A percentile compares a stretch with the other conserved stretches of the same genome.
Evolutionary conservation across 53 echinoderm and acorn worm species (phyloP).

Genomic region (Pentamera pediparva): DNA sequence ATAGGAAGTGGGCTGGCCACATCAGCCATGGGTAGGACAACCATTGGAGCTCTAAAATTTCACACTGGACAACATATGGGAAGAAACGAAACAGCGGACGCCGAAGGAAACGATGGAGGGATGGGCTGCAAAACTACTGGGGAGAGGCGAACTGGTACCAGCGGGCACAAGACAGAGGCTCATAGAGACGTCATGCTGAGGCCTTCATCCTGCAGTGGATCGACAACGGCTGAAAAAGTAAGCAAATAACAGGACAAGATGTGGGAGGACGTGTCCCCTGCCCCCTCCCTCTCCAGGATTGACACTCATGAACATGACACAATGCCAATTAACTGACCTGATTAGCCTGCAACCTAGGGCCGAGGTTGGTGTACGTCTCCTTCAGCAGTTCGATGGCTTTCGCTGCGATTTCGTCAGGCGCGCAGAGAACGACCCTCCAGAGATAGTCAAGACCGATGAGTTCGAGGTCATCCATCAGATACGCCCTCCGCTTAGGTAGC

Average conservation of each 20-base stretch:
- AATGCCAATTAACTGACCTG: conserved; percentile 52
- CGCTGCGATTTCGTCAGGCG: conserved; percentile 80
- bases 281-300: no score
- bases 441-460: conserved; percentile 96
- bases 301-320: not conserved
- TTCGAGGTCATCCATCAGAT: conserved; percentile 96
- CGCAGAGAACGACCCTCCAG: conserved; percentile 88
- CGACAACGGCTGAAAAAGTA: not conserved
- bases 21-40: no score
- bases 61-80: no score
- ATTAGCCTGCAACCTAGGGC: conserved; percentile 81
- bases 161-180: no score
- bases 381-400: conserved; percentile 96
- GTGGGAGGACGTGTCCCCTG: not conserved
- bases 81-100: no score
- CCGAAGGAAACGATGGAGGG: no score
- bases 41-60: no score
- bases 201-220: not conserved
- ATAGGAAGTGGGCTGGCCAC: no score
- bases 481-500: conserved; percentile 85
- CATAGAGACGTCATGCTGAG: not conserved
- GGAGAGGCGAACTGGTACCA: no score
- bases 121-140: no score
- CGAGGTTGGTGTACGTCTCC: conserved; percentile 96
- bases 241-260: not conserved